phyloP scores from a whole-genome alignment of 2,797 vertebrate species.

The Alfaro cultratus region DNA sequence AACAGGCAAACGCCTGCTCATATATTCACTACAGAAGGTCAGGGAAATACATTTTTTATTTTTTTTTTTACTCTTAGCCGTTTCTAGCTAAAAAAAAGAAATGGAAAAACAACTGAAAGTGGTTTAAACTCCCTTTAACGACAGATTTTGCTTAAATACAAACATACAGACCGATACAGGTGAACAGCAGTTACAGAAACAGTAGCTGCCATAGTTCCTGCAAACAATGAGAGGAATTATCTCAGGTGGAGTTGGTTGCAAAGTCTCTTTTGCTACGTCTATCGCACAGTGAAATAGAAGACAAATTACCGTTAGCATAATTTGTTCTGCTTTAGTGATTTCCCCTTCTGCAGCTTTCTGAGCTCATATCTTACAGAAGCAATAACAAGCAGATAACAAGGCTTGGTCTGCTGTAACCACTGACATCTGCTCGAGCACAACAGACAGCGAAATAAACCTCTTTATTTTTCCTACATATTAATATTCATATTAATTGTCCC shows the following conservation, averaged over 20 bases:
- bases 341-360: neutral
- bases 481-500: neutral
- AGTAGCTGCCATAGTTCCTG: neutral
- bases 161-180: neutral
- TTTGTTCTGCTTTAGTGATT: neutral
- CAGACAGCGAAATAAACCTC: no score
- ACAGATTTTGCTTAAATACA: neutral
- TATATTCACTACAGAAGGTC: neutral
- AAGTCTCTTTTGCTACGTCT: neutral
- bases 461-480: no score
- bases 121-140: neutral
- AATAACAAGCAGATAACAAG: neutral
- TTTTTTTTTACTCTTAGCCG: neutral
- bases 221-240: neutral
- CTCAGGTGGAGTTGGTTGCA: neutral
- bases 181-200: neutral
- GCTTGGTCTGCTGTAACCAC: neutral
- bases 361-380: neutral
- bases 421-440: neutral
- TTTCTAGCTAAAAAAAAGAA: neutral
- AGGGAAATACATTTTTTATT: neutral
- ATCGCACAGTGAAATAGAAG: neutral
- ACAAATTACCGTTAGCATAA: no score
- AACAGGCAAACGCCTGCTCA: neutral
- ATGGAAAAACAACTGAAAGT: neutral